These are phyloP conservation scores for Perizoma flavofasciatum DNA, from an alignment of 2,888 invertebrate species.

Conservation along the genomic window DNA sequence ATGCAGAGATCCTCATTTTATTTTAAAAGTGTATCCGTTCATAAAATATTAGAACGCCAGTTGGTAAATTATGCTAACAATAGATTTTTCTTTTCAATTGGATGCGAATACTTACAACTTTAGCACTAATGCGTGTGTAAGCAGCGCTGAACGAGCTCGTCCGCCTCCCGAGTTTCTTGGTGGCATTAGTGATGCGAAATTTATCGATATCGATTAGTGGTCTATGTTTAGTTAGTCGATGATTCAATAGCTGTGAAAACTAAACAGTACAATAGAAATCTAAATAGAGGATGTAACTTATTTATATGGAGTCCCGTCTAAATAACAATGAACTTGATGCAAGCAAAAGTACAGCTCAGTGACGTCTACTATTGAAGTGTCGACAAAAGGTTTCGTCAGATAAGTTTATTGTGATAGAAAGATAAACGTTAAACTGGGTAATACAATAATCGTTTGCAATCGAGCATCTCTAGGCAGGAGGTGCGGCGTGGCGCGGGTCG, in stretches of 20 bases:
- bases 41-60: too few relatives aligned
- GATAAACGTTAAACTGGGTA: constrained; percentile 32
- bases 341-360: neutral
- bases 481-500: constrained; percentile 63
- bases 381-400: constrained; percentile 8
- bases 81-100: constrained; percentile 1
- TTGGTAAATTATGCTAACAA: too few relatives aligned
- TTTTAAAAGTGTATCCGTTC: too few relatives aligned
- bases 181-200: constrained; percentile 24
- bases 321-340: neutral
- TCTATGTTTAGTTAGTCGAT: constrained; percentile 1
- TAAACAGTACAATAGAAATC: neutral
- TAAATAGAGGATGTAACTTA: too few relatives aligned
- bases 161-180: constrained; percentile 31
- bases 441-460: constrained; percentile 40
- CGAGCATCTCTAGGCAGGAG: constrained; percentile 52
- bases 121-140: constrained; percentile 25
- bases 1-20: too few relatives aligned
- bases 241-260: neutral
- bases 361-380: neutral
- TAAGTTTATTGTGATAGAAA: constrained; percentile 24
- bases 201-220: constrained; percentile 18
- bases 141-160: constrained; percentile 29
- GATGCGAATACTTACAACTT: constrained; percentile 10
- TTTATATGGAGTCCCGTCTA: neutral